Percentiles rank a stretch among this genome's conserved stretches.
Evolutionary conservation across 1,140 invertebrate genomes (phyloP).

Genomic region (Cydia splendana): DNA sequence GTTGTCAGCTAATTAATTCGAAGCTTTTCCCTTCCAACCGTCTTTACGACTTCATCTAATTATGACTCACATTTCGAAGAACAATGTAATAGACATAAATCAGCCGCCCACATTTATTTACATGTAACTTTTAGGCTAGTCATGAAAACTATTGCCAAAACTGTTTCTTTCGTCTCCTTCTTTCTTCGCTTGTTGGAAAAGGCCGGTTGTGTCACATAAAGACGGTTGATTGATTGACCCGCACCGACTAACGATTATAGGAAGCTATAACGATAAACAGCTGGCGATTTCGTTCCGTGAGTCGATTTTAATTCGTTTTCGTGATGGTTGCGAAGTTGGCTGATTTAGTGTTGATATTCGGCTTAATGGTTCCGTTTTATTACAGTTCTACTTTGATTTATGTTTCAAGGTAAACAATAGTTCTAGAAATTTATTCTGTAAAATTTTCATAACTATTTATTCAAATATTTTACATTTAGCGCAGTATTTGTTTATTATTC

Average conservation of each 20-base stretch:
- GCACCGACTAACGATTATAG: constrained; percentile 72
- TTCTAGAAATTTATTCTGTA: background rate
- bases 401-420: constrained; percentile 1
- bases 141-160: constrained; percentile 32
- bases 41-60: constrained; percentile 10
- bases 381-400: constrained; percentile 2
- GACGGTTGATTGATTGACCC: constrained; percentile 74
- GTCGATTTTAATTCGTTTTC: constrained; percentile 27
- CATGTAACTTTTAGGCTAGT: constrained; percentile 31
- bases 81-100: constrained; percentile 4
- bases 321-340: constrained; percentile 23
- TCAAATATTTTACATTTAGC: no score
- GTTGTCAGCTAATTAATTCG: background rate
- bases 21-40: background rate
- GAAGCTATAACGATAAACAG: constrained; percentile 75
- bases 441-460: background rate
- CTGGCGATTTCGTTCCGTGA: constrained; percentile 57
- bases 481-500: no score
- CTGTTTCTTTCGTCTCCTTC: background rate
- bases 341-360: constrained; percentile 34
- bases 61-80: constrained; percentile 25
- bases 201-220: constrained; percentile 72
- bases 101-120: constrained; percentile 15
- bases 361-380: constrained; percentile 15
- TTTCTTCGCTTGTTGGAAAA: constrained; percentile 41